Conservation (phyloP, 2,113 vertebrate genomes). For the Scytalopus superciliaris region DNA sequence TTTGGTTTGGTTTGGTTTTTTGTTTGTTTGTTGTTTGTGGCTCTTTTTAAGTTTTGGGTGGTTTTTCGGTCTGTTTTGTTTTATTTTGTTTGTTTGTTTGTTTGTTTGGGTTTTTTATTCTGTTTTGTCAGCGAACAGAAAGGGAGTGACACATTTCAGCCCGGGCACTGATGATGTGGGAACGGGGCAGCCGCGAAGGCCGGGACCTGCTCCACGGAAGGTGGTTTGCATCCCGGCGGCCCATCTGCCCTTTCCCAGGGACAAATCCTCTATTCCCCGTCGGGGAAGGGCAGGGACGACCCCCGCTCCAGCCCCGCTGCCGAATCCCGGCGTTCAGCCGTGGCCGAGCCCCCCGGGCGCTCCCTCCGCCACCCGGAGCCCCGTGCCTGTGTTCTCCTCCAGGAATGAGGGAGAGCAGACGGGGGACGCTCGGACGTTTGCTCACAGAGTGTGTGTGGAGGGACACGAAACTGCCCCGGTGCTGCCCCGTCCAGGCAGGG, state of each 20-base stretch:
- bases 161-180: neutral
- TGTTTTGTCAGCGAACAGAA: neutral
- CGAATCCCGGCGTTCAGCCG: accelerated
- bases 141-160: neutral
- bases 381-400: neutral
- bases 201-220: neutral
- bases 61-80: neutral
- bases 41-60: neutral
- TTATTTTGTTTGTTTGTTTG: neutral
- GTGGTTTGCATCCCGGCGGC: neutral
- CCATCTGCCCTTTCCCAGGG: neutral
- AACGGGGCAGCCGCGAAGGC: neutral
- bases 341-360: neutral
- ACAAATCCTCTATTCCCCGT: neutral
- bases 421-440: neutral
- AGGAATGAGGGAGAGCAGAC: neutral
- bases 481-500: neutral
- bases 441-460: neutral
- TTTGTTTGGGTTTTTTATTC: neutral
- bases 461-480: too few relatives aligned
- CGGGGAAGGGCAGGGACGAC: neutral
- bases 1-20: neutral
- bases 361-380: neutral
- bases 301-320: neutral
- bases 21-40: neutral